phyloP scores from a whole-genome alignment of 2,888 invertebrate species.

The Scelioninae gen. 1 region DNA sequence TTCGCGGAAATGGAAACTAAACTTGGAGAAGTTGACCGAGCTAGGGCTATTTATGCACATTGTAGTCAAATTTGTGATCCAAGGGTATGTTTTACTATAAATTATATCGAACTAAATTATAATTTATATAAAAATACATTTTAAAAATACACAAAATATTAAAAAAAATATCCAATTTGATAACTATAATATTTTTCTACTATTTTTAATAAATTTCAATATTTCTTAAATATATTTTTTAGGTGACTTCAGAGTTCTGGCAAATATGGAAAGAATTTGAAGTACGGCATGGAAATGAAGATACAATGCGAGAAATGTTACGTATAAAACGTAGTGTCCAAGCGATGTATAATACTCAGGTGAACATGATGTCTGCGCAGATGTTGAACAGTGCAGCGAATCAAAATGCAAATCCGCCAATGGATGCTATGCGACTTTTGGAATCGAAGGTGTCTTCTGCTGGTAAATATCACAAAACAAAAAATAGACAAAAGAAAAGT shows the following conservation, averaged over 20 bases:
- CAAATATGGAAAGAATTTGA: slow-evolving; percentile 99
- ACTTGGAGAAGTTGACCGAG: slow-evolving; percentile 98
- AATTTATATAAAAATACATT: no score
- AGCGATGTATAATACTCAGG: slow-evolving; percentile 98
- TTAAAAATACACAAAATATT: no score
- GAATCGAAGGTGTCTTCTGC: slow-evolving; percentile 90
- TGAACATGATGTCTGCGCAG: slow-evolving; percentile 99
- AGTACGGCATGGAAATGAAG: slow-evolving; percentile 99
- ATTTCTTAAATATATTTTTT: slow-evolving; percentile 11
- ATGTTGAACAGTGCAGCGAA: slow-evolving; percentile 93
- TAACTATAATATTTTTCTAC: no score
- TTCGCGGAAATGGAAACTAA: slow-evolving; percentile 99
- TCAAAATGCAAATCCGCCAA: slow-evolving; percentile 89
- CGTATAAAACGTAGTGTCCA: slow-evolving; percentile 98
- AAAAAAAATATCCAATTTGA: no score
- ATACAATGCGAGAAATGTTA: slow-evolving; percentile 99
- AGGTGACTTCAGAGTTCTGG: slow-evolving; percentile 96
- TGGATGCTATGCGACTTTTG: slow-evolving; percentile 94
- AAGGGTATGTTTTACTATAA: slow-evolving; percentile 87
- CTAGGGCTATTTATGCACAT: slow-evolving; percentile 98
- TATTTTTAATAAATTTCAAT: neutral
- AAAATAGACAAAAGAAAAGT: no score
- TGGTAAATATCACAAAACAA: slow-evolving; percentile 29
- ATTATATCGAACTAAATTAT: no score
- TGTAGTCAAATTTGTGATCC: slow-evolving; percentile 99